phyloP scores from a whole-genome alignment of 2,888 invertebrate genomes.

The Marronus borbonicus region DNA sequence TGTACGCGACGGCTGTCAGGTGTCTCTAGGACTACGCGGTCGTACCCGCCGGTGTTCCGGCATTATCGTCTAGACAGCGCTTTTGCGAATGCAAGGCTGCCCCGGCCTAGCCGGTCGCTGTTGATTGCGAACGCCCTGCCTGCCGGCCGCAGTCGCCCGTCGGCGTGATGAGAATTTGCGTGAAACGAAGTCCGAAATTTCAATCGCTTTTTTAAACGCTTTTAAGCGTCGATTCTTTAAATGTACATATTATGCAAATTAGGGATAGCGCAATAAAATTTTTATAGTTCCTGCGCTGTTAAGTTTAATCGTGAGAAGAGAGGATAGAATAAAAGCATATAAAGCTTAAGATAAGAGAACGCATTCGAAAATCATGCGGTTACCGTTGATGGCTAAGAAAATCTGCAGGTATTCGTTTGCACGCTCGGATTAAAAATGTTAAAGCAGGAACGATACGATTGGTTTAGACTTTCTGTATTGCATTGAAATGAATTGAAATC shows the following conservation, averaged over 20 bases:
- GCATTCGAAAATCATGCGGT: neutral
- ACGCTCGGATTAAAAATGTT: too few relatives aligned
- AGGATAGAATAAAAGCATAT: neutral
- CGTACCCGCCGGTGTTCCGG: slow-evolving; percentile 42
- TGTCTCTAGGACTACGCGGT: slow-evolving; percentile 23
- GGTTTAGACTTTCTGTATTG: too few relatives aligned
- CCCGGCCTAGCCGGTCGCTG: neutral
- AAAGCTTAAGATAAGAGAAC: neutral
- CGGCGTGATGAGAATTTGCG: slow-evolving; percentile 15
- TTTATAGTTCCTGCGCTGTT: slow-evolving; percentile 12
- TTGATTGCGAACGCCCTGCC: neutral
- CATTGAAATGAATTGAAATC: too few relatives aligned
- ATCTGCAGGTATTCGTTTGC: neutral
- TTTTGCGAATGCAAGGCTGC: slow-evolving; percentile 30
- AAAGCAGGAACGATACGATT: too few relatives aligned
- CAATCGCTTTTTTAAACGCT: slow-evolving; percentile 4
- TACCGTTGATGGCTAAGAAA: neutral
- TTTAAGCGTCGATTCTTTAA: slow-evolving; percentile 9
- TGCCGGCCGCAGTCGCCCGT: too few relatives aligned
- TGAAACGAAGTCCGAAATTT: slow-evolving; percentile 4
- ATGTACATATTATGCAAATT: slow-evolving; percentile 6
- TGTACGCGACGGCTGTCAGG: slow-evolving; percentile 39
- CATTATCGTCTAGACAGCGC: slow-evolving; percentile 43
- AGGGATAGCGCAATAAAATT: slow-evolving; percentile 13
- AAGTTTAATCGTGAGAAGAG: neutral